Evolutionary conservation across 2,888 invertebrate species (phyloP), one percentile per base, ranked within the genome.

Genomic region (Hemicrepidius hirtus): DNA sequence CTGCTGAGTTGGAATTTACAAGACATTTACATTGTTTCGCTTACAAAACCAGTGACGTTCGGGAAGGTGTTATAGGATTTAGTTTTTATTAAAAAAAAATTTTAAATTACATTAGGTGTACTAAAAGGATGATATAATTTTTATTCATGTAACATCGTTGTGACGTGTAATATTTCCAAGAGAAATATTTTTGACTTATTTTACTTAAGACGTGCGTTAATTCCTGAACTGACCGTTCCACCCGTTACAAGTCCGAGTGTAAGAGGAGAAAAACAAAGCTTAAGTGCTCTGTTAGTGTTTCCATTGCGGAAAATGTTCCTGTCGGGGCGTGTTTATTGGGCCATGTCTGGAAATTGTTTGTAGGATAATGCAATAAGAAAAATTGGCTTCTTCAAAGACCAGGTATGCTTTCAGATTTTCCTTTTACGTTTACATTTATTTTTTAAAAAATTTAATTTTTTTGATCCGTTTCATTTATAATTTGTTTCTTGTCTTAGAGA

Each of bases 331-430:
- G 69, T 63, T 69, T 69, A 62, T 69, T 63, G 62, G 40, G 32
- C 69, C 62, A 59, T 55, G 69, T 55, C 69, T 50, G 53, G 21
- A 69, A 69, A 69, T 69, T 69, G 63, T 69, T 69, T 69, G 63
- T 46, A 55, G 49, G 69, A 53, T 69, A 69, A 69, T 69, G 62
- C 69, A 63, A 69, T 69, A 63, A 69, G 69, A 63, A 69, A 69
- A 69, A 69, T 63, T 69, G 69, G 41, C 69, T 69, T 63, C 35
- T 50, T 69, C 40, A 41, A 53, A 32, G 63, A 41, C 68, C 69
- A 63, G 53, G 60, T 60, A 60, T 13, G 37, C 41, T 16, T 20
- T 16, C n/a, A 6, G 9, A 5, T 13, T 10, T 16, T 6, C 16
- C 4, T 13, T 4, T 16, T 16, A 6, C 16, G n/a, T n/a, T 37